phyloP scores from a whole-genome alignment of 2,888 invertebrate genomes.

The Agrotis ipsilon region DNA sequence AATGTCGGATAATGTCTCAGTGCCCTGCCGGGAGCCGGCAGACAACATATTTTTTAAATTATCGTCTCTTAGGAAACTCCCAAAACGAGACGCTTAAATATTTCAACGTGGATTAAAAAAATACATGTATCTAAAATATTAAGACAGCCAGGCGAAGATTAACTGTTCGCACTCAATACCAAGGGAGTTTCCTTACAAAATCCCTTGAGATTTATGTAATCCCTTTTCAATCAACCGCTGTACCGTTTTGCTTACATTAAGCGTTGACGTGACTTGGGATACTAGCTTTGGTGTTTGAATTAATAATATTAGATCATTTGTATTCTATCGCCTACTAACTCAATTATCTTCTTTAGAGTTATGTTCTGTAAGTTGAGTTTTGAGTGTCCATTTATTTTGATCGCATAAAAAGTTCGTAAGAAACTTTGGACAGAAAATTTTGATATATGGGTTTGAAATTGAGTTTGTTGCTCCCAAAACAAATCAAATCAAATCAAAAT shows the following conservation, averaged over 20 bases:
- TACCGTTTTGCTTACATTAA: constrained; percentile 70
- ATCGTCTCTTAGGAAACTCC: not conserved
- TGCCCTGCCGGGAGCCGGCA: constrained; percentile 1
- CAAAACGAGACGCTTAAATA: not conserved
- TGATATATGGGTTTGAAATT: not conserved
- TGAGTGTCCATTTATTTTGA: no score
- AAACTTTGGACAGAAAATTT: not conserved
- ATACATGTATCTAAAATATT: constrained; percentile 46
- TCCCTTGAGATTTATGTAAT: constrained; percentile 69
- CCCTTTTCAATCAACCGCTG: constrained; percentile 68
- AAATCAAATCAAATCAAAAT: no score
- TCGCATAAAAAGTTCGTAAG: not conserved
- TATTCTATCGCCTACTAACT: not conserved
- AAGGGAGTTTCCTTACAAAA: constrained; percentile 47
- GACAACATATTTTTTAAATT: not conserved
- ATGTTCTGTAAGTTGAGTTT: not conserved
- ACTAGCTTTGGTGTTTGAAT: constrained; percentile 4
- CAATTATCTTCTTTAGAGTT: not conserved
- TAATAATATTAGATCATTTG: constrained; percentile 4
- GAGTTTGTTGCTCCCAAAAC: not conserved
- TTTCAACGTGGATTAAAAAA: constrained; percentile 21
- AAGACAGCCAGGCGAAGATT: constrained; percentile 50
- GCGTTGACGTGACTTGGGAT: constrained; percentile 64
- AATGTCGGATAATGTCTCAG: not conserved
- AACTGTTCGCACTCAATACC: constrained; percentile 47